phyloP scores from a whole-genome alignment of 2,797 vertebrate species.

The Echeneis naucrates region DNA sequence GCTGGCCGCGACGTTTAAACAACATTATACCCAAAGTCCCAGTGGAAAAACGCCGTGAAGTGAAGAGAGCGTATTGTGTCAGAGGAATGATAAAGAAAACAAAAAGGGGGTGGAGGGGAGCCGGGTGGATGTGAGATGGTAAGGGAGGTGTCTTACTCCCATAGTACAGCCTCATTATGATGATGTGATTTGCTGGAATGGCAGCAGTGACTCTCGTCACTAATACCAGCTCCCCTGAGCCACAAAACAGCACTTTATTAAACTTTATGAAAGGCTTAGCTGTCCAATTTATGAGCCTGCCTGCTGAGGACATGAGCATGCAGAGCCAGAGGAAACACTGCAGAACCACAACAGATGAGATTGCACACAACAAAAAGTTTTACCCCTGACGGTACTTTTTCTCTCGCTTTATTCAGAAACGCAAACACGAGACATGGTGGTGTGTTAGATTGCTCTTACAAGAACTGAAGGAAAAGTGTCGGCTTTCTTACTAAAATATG shows the following conservation, averaged over 20 bases:
- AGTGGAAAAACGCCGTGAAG: constrained; percentile 85
- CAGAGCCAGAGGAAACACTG: constrained; percentile 71
- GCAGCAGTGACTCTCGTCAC: constrained; percentile 88
- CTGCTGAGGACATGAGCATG: constrained; percentile 78
- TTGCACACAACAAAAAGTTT: constrained; percentile 76
- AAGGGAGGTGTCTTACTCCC: constrained; percentile 76
- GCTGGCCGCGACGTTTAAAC: constrained; percentile 92
- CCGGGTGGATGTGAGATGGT: constrained; percentile 59
- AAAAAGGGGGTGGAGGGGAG: constrained; percentile 67
- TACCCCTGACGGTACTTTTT: constrained; percentile 72
- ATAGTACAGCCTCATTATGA: constrained; percentile 98
- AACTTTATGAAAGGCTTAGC: constrained; percentile 99
- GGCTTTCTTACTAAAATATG: not conserved
- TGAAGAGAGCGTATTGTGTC: constrained; percentile 78
- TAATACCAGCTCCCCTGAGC: constrained; percentile 84
- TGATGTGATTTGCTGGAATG: constrained; percentile 97
- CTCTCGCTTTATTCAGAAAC: constrained; percentile 53
- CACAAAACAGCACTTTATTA: constrained; percentile 92
- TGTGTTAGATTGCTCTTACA: constrained; percentile 33
- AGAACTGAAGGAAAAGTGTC: constrained; percentile 23
- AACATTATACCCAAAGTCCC: constrained; percentile 82
- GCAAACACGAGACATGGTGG: constrained; percentile 67
- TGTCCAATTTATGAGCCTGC: constrained; percentile 82
- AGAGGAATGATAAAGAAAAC: constrained; percentile 81
- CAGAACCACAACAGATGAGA: constrained; percentile 73